These are phyloP conservation scores for Radopholus similis DNA, from an alignment of 1,140 invertebrate species.

Conservation along the genomic window DNA sequence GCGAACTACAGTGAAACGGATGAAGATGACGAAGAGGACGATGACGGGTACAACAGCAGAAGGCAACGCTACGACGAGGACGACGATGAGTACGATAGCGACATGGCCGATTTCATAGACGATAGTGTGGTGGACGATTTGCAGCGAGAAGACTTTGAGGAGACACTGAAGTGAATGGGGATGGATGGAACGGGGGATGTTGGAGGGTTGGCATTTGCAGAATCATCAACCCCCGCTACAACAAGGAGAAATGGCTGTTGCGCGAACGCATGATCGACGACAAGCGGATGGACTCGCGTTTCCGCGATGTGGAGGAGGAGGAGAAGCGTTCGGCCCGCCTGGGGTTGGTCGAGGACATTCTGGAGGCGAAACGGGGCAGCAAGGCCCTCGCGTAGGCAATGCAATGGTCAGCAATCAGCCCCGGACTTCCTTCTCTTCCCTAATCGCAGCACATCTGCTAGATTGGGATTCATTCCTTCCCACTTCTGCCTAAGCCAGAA, in stretches of 20 bases:
- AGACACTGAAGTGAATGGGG: conserved; percentile 35
- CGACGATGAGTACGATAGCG: conserved; percentile 48
- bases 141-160: conserved; percentile 45
- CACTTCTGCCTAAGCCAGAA: too few relatives aligned
- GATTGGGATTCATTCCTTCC: neutral
- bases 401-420: too few relatives aligned
- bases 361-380: conserved; percentile 41
- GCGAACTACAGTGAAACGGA: conserved; percentile 37
- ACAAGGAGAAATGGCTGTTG: conserved; percentile 46
- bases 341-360: conserved; percentile 38
- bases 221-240: conserved; percentile 45
- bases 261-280: conserved; percentile 53
- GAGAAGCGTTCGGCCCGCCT: conserved; percentile 35
- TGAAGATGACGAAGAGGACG: conserved; percentile 29
- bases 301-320: conserved; percentile 44
- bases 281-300: conserved; percentile 46
- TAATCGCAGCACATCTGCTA: neutral
- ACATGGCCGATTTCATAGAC: conserved; percentile 56
- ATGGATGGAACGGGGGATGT: neutral
- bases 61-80: neutral
- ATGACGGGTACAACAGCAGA: neutral
- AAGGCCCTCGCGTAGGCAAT: conserved; percentile 24
- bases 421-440: neutral
- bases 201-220: conserved; percentile 11
- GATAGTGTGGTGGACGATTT: conserved; percentile 47